Conservation (phyloP, 2,113 vertebrate genomes). For the Dicaeum eximium region DNA sequence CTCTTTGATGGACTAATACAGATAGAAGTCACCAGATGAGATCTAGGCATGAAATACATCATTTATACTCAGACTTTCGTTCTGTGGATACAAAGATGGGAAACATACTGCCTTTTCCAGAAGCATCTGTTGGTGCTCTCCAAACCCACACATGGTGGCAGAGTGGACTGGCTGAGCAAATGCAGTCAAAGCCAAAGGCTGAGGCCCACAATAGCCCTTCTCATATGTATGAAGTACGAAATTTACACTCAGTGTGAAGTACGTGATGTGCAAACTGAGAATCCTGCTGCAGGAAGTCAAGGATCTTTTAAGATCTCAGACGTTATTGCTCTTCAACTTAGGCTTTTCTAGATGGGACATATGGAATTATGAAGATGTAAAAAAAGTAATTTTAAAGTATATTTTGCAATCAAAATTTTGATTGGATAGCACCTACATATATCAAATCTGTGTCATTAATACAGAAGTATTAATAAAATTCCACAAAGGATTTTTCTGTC, state of each 20-base stretch:
- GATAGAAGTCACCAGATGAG: not conserved
- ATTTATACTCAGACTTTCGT: not conserved
- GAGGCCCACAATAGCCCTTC: not conserved
- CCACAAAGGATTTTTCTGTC: not conserved
- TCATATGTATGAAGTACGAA: not conserved
- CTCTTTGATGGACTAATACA: not conserved
- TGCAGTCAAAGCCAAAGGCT: not conserved
- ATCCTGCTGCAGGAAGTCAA: not conserved
- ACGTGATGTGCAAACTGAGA: not conserved
- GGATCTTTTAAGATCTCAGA: not conserved
- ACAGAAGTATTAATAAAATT: not conserved
- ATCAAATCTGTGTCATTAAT: not conserved
- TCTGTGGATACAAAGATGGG: not conserved
- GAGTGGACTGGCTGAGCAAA: not conserved
- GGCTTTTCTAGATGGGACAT: not conserved
- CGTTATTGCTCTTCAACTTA: not conserved
- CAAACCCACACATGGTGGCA: accelerated
- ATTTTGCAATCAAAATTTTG: not conserved
- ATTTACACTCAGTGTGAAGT: not conserved
- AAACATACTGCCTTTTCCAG: not conserved
- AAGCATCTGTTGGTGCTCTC: not conserved
- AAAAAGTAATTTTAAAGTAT: not conserved
- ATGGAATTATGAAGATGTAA: not conserved
- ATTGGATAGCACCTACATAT: not conserved
- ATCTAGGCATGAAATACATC: not conserved